Evolutionary conservation across 2,888 invertebrate genomes (phyloP).

Genomic region (Frankliniella fusca): DNA sequence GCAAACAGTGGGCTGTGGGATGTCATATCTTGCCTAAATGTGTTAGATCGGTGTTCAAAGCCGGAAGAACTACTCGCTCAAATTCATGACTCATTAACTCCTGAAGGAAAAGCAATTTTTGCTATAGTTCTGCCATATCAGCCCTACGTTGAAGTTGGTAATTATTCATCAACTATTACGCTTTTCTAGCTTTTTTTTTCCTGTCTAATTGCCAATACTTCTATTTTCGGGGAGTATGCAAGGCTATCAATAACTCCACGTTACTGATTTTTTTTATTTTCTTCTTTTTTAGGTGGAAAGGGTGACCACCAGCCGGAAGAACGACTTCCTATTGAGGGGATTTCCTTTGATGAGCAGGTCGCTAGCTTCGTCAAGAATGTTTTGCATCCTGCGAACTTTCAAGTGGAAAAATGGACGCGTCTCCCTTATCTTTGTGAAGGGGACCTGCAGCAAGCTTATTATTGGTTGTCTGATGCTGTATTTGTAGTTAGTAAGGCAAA

Average conservation of each 20-base stretch:
- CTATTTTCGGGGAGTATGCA: too few relatives aligned
- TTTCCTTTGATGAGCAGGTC: slow-evolving; percentile 75
- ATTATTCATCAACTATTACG: not conserved
- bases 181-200: slow-evolving; percentile 21
- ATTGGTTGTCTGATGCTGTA: slow-evolving; percentile 87
- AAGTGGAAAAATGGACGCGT: slow-evolving; percentile 77
- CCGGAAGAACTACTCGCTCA: slow-evolving; percentile 74
- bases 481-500: slow-evolving; percentile 61
- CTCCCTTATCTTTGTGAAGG: slow-evolving; percentile 97
- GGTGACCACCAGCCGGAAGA: slow-evolving; percentile 66
- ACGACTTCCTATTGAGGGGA: slow-evolving; percentile 62
- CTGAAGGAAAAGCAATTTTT: slow-evolving; percentile 72
- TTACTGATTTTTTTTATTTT: slow-evolving; percentile 28
- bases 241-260: slow-evolving; percentile 26
- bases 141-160: slow-evolving; percentile 88
- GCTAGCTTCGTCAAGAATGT: slow-evolving; percentile 62
- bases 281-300: slow-evolving; percentile 51
- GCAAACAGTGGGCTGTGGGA: slow-evolving; percentile 53
- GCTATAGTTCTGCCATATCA: slow-evolving; percentile 91
- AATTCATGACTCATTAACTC: slow-evolving; percentile 66
- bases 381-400: slow-evolving; percentile 65
- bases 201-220: slow-evolving; percentile 18
- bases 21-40: slow-evolving; percentile 84
- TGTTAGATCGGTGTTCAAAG: slow-evolving; percentile 86
- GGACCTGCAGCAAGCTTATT: slow-evolving; percentile 84